Evolutionary conservation across 1,140 invertebrate genomes (phyloP), one percentile per base, ranked within the genome.

Genomic region (Argopecten irradians): DNA sequence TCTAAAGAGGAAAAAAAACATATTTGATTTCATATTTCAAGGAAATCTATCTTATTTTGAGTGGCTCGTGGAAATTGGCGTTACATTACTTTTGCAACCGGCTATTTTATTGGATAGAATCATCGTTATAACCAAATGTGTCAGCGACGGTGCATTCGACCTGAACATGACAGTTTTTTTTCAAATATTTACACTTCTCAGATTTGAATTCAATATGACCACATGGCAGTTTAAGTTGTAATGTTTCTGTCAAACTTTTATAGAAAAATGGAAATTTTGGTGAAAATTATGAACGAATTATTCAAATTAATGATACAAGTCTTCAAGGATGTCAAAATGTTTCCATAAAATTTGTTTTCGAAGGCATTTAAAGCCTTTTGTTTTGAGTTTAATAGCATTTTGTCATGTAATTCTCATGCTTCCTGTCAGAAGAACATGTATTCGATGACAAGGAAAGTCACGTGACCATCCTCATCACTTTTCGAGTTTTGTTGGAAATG

Each of bases 301-400:
- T 71, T 71, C 55, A 71, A 71, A 71, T 71, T 28, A 71, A 71
- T 71, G 55, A 28, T 71, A 71, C 55, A n/a, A 28, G 19, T 28
- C n/a, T 71, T 71, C 0, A 1, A 16, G n/a, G 55, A 71, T 71
- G 55, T 71, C 55, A 71, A 71, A 55, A 28, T 71, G 5, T 71
- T 5, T 71, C n/a, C 22, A 28, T 28, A 5, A 16, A 28, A 16
- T 71, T 71, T 71, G n/a, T n/a, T n/a, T n/a, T n/a, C n/a, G 8
- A 71, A 71, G n/a, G n/a, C 55, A 71, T 71, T 71, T 7, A 71
- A 71, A 71, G 8, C 28, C 55, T 71, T 71, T 71, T 71, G 55
- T 71, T 71, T 71, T 11, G 55, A n/a, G n/a, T 71, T 71, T 71
- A 71, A 71, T 71, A 28, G 55, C 55, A n/a, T 71, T 71, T 71